Evolutionary conservation across 2,113 vertebrate genomes (phyloP), one percentile per base, ranked within the genome.

Genomic region (Collichthys lucidus): DNA sequence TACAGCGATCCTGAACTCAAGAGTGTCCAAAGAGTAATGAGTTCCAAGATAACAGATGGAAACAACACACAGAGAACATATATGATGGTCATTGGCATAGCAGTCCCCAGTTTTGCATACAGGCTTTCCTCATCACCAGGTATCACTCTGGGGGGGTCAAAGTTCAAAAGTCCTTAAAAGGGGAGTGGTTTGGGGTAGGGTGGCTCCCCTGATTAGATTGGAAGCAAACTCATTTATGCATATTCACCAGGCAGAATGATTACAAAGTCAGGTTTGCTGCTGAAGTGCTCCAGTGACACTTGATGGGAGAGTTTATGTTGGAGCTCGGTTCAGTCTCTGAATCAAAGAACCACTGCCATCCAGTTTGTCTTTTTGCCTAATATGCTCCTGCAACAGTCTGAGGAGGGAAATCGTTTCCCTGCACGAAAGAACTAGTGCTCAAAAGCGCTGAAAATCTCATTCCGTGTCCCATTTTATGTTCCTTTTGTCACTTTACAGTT

Each of bases 61-160:
- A 64, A 67, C 8, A 56, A 49, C 59, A 29, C 31, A 20, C 46
- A 29, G 66, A 17, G 4, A 76, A 31, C 22, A 55, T 35, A 77
- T 47, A 71, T 20, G 46, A 83, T 46, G 65, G 42, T 85, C 80
- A 87, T 88, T 92, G 84, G 87, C 81, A 86, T 81, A 85, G 84
- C 82, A 83, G 85, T 89, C 89, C 88, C 88, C 65, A 65, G 82
- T 29, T 90, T 93, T 92, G 91, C 92, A 94, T 92, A 90, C 88
- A 77, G 64, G 87, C 74, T 67, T 80, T 88, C 65, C 68, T 87
- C 70, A 68, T 66, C 70, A 74, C 64, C 77, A 85, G 53, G 64
- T 82, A 64, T 87, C 77, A 40, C 66, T 86, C 80, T 65, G 61
- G 57, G 82, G 44, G 44, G 74, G 77, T 81, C 62, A 75, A 80